Evolutionary conservation across 1,140 invertebrate species (phyloP), one percentile per base, ranked within the genome.

Genomic region (Brachionus plicatilis): DNA sequence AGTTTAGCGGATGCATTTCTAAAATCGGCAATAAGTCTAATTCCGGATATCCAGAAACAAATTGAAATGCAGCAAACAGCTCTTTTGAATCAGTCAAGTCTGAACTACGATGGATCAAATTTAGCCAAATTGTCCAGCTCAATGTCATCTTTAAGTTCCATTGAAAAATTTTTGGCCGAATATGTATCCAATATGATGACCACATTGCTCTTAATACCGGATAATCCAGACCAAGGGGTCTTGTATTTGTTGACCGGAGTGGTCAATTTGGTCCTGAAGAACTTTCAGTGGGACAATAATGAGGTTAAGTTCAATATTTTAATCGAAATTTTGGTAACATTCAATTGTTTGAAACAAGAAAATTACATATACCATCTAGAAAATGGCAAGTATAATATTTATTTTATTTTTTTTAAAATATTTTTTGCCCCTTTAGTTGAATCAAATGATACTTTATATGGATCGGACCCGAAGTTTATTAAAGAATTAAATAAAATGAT

Each of bases 401-500:
- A 45, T 17, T 56, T 70, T 80, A 24, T 7, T 27, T 45, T 47
- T 27, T 85, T 14, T 47, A 45, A 45, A n/a, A 41, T 50, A 8
- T 20, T 56, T 33, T 43, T 41, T 85, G 85, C 47, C 85, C 87
- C 91, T 90, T 85, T 90, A 95, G 94, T 97, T 76, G 93, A 97
- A 88, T 95, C 95, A 1, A 98, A 98, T 89, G 95, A 98, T 88
- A 92, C 93, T 70, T 89, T 98, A n/a, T 97, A 97, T 89, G 95
- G 95, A 1, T 92, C 92, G 53, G 95, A 97, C 90, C 91, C 92
- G 33, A 94, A 95, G 89, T 97, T 95, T 89, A 90, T 96, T 11
- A 88, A 88, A 3, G 94, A 95, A 90, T 91, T 96, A 0, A 93
- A 95, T 41, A 56, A 56, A 43, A 24, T n/a, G 24, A 56, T 70